Evolutionary conservation across 2,113 vertebrate species (phyloP), one percentile per base, ranked within the genome.

Genomic region (Isichthys henryi): DNA sequence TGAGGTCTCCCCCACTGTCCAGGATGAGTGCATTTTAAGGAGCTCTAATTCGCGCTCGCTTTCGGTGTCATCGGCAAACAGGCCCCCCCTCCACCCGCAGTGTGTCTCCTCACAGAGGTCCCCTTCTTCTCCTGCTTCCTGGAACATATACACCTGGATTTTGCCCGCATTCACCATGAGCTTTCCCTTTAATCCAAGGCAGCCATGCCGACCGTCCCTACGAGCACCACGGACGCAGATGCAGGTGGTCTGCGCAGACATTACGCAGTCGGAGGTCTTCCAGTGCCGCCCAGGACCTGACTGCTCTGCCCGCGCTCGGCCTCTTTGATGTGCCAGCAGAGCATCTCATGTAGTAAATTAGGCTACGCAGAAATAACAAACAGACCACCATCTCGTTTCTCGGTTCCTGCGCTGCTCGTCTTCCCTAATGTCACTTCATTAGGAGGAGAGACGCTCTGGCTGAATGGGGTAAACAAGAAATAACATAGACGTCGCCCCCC

Each of bases 341-440:
- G n/a, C 62, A 70, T 31, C 62, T 70, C 62, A 31, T 70, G 62
- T 70, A 10, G 62, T 70, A 39, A 80, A 80, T 43, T 80, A 43
- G 56, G 45, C 53, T 66, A 94, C 53, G 91, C 92, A 80, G 0
- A 92, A 94, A 92, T 95, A 95, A 95, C 94, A 94, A 93, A 95
- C 94, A 93, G 91, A 93, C 91, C 89, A 91, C 92, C 93, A 95
- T 91, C 91, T 90, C 43, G 10, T 95, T 94, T 92, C 90, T 90
- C 92, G 93, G 92, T 93, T 95, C 92, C 91, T 90, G 5, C 19
- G 74, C 90, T 93, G 89, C 92, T 93, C 95, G 94, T 96, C 95
- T 95, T 92, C 94, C 92, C 92, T 96, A 94, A 95, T 91, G 90
- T 95, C 95, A 95, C 94, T 95, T 96, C 95, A 89, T 95, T 94